Conservation (phyloP, 2,797 vertebrate species). For the Bradypodion ventrale region DNA sequence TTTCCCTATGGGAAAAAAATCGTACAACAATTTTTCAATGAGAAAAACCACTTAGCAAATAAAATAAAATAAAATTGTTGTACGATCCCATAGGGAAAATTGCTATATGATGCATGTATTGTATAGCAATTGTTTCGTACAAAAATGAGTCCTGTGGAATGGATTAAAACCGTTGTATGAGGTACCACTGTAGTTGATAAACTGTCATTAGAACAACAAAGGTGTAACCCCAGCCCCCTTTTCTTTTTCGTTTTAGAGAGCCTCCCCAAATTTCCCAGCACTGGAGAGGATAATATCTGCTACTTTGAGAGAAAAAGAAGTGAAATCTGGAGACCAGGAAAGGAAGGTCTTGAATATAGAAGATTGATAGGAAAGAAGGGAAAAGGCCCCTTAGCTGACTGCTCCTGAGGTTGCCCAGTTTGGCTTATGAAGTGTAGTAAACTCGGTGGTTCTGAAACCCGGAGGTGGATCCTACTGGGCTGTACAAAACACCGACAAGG, state of each 20-base stretch:
- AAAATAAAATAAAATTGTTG: too few relatives aligned
- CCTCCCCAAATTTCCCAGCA: slow-evolving; percentile 34
- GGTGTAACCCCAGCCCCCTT: neutral
- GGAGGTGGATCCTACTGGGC: neutral
- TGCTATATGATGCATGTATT: too few relatives aligned
- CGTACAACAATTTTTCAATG: too few relatives aligned
- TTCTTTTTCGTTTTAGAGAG: slow-evolving; percentile 38
- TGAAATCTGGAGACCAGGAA: slow-evolving; percentile 43
- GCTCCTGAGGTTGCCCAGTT: neutral
- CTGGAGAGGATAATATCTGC: slow-evolving; percentile 50
- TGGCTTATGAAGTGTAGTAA: neutral
- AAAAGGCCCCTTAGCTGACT: fast-evolving
- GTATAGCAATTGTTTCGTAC: too few relatives aligned
- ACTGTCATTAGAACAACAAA: neutral
- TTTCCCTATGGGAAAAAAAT: too few relatives aligned
- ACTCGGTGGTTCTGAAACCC: neutral
- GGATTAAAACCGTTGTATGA: too few relatives aligned
- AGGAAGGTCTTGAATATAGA: slow-evolving; percentile 47
- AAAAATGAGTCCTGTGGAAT: too few relatives aligned
- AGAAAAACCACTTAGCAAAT: too few relatives aligned
- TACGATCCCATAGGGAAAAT: too few relatives aligned
- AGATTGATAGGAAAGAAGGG: slow-evolving; percentile 46
- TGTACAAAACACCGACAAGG: neutral
- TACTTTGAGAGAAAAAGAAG: slow-evolving; percentile 5
- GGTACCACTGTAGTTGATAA: neutral